These are phyloP conservation scores for Paratilapia polleni DNA, from an alignment of 2,113 vertebrate species.

Conservation along the genomic window DNA sequence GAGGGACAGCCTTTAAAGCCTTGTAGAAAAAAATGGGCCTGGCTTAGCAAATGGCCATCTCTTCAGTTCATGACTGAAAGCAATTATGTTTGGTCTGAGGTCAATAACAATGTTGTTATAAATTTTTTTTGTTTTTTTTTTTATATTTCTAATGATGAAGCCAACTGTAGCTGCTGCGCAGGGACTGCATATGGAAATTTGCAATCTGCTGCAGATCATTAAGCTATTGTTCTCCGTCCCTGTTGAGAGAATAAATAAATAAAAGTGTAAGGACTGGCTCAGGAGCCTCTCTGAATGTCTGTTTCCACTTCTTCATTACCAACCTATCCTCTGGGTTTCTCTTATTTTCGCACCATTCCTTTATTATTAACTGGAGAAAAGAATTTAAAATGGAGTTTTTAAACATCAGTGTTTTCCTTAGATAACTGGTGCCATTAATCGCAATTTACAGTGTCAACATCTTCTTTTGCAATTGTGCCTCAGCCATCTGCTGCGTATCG, in stretches of 20 bases:
- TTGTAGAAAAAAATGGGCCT: not conserved
- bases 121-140: too few species aligned
- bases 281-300: not conserved
- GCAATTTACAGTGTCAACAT: slow-evolving; percentile 42
- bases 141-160: not conserved
- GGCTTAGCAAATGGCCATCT: not conserved
- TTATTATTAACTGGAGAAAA: slow-evolving; percentile 1
- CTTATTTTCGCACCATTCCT: not conserved
- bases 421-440: slow-evolving; percentile 38
- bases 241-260: not conserved
- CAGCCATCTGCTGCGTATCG: slow-evolving; percentile 32
- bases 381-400: slow-evolving; percentile 2
- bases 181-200: slow-evolving; percentile 9
- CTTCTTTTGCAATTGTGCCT: slow-evolving; percentile 24
- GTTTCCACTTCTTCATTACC: slow-evolving; percentile 11
- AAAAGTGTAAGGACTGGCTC: not conserved
- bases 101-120: not conserved
- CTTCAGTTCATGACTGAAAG: not conserved
- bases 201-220: not conserved
- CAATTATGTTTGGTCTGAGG: slow-evolving; percentile 12
- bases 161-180: not conserved
- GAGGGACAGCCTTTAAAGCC: not conserved
- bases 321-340: not conserved
- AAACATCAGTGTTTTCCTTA: slow-evolving; percentile 28
- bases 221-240: slow-evolving; percentile 5